A percentile compares a stretch with the other conserved stretches of the same genome.
These are phyloP conservation scores for Coelogynopora nodosa DNA, from an alignment of 2,888 invertebrate genomes.

Conservation along the genomic window DNA sequence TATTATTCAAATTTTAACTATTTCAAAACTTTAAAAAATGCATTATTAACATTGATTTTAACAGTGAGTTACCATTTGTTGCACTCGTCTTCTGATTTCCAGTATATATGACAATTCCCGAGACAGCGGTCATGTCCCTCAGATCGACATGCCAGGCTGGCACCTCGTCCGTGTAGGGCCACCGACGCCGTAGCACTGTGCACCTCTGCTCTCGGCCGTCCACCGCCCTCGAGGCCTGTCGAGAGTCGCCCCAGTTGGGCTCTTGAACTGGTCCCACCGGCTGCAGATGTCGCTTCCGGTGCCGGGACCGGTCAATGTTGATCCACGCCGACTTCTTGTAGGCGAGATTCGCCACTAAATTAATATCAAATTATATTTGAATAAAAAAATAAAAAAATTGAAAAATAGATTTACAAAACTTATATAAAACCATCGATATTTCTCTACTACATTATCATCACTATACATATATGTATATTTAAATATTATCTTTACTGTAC, in stretches of 20 bases:
- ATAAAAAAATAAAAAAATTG: no score
- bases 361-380: no score
- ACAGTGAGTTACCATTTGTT: no score
- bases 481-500: no score
- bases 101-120: slow-evolving; percentile 63
- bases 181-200: neutral
- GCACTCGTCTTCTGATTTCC: slow-evolving; percentile 50
- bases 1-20: no score
- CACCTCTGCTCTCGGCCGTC: slow-evolving; percentile 61
- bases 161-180: neutral
- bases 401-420: no score
- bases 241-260: neutral
- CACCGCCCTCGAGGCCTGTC: slow-evolving; percentile 56
- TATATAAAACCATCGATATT: no score
- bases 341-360: slow-evolving; percentile 64
- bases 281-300: neutral
- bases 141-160: slow-evolving; percentile 65
- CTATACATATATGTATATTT: no score
- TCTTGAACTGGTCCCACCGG: neutral
- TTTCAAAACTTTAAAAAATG: no score
- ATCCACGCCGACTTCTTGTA: slow-evolving; percentile 64
- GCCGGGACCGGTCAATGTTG: slow-evolving; percentile 60
- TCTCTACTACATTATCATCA: no score
- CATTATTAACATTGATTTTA: no score
- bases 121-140: slow-evolving; percentile 59